Evolutionary conservation across 2,797 vertebrate genomes (phyloP).

Genomic region (Enteromius treurensis): DNA sequence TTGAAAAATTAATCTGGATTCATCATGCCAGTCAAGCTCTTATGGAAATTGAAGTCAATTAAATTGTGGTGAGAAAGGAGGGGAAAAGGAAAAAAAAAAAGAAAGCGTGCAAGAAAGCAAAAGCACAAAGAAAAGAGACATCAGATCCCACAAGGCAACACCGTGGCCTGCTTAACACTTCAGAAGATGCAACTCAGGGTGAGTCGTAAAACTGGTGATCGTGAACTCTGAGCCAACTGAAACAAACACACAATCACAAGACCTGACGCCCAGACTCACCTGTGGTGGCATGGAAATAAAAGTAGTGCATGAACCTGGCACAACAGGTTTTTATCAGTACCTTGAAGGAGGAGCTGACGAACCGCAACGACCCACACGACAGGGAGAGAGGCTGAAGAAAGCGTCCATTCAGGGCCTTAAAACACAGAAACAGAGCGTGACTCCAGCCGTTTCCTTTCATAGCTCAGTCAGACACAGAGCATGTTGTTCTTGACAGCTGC

Average conservation of each 20-base stretch:
- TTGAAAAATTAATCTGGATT: slow-evolving; percentile 49
- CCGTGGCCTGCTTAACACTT: background rate
- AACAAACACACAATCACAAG: background rate
- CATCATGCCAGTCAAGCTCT: slow-evolving; percentile 44
- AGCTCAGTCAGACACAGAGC: background rate
- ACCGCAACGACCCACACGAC: slow-evolving; percentile 66
- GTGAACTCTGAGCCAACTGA: background rate
- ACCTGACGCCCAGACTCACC: background rate
- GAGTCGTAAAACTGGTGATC: background rate
- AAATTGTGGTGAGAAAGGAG: slow-evolving; percentile 56
- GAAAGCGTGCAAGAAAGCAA: slow-evolving; percentile 1
- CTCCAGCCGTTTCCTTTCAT: background rate
- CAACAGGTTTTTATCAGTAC: slow-evolving; percentile 62
- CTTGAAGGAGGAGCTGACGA: slow-evolving; percentile 79
- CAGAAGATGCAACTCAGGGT: background rate
- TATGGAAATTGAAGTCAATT: slow-evolving; percentile 62
- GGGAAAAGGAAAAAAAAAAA: background rate
- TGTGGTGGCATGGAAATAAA: background rate
- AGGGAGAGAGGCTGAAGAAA: slow-evolving; percentile 65
- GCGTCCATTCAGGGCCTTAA: slow-evolving; percentile 73
- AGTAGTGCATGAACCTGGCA: background rate
- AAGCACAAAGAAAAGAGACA: slow-evolving; percentile 15
- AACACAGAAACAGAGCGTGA: slow-evolving; percentile 15
- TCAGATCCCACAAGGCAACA: slow-evolving; percentile 13
- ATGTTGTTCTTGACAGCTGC: slow-evolving; percentile 24